Percentiles rank a stretch among this genome's conserved stretches.
Evolutionary conservation across 2,113 vertebrate species (phyloP).

Genomic region (Dasyornis broadbenti): DNA sequence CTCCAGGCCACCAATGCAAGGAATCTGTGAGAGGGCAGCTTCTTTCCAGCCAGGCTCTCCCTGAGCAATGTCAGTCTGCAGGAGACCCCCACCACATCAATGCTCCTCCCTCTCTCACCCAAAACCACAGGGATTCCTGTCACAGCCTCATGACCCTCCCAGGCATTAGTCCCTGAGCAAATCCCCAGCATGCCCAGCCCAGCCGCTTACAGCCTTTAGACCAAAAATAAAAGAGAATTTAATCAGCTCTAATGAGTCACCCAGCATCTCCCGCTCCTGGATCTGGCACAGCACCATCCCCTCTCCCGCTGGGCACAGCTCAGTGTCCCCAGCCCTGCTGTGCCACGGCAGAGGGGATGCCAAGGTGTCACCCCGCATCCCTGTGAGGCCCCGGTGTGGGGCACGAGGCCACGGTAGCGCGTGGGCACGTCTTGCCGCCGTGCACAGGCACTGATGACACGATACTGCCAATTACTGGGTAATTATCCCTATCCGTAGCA

Average conservation of each 20-base stretch:
- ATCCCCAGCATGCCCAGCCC: not conserved
- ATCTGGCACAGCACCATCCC: not conserved
- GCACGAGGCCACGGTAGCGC: fast-evolving
- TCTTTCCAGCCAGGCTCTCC: not conserved
- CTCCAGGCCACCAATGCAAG: not conserved
- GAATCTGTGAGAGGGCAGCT: not conserved
- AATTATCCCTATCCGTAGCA: slow-evolving; percentile 38
- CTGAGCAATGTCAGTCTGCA: fast-evolving
- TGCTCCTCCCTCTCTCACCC: not conserved
- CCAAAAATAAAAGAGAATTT: not conserved
- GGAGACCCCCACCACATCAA: fast-evolving
- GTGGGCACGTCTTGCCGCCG: not conserved
- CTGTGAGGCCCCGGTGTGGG: fast-evolving
- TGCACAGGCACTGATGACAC: slow-evolving; percentile 24
- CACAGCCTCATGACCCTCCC: not conserved
- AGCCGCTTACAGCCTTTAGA: slow-evolving; percentile 65
- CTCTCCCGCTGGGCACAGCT: not conserved
- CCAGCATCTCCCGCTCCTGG: slow-evolving; percentile 38
- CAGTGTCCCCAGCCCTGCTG: not conserved
- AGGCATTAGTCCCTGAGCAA: not conserved
- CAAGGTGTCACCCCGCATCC: not conserved
- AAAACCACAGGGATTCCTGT: not conserved
- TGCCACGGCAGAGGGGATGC: not conserved
- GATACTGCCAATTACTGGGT: slow-evolving; percentile 41
- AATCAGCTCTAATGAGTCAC: slow-evolving; percentile 70